Percentiles rank a stretch among this genome's conserved stretches.
Evolutionary conservation across 1,140 invertebrate genomes (phyloP).

Genomic region (Cecropterus lyciades): DNA sequence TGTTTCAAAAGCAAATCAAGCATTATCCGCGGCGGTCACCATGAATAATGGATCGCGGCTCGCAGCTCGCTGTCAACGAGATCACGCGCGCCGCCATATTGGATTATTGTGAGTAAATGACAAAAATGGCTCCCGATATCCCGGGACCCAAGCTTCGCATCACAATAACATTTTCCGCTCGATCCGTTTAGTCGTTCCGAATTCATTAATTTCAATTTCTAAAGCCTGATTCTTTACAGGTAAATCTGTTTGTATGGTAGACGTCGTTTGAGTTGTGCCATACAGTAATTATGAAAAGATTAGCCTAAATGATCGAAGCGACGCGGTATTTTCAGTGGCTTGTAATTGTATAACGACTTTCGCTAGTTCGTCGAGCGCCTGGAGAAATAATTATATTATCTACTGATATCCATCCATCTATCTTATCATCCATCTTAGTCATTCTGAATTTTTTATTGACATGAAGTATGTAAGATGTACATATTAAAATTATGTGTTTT

Average conservation of each 20-base stretch:
- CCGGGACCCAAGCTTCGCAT: neutral
- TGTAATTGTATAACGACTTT: conserved; percentile 70
- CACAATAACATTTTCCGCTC: conserved; percentile 1
- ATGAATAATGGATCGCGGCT: conserved; percentile 1
- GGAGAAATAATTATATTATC: conserved; percentile 71
- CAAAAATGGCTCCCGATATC: conserved; percentile 51
- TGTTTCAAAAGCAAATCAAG: conserved; percentile 1
- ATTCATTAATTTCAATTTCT: neutral
- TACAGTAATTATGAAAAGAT: no score
- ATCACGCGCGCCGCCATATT: conserved; percentile 57
- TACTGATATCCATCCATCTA: conserved; percentile 41
- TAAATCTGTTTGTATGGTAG: neutral
- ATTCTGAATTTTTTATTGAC: no score
- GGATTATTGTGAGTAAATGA: conserved; percentile 61
- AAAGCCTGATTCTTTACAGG: neutral
- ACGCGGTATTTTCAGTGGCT: conserved; percentile 51
- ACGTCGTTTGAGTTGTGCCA: neutral
- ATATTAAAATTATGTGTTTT: no score
- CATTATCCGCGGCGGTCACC: neutral
- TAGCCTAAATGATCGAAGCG: conserved; percentile 49
- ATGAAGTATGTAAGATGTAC: no score
- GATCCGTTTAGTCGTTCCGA: neutral
- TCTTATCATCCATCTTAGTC: no score
- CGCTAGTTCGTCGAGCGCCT: conserved; percentile 58
- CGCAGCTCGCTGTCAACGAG: conserved; percentile 55